Base-by-base conservation (phyloP, 2,113 vertebrate species). In the Tinamus guttatus region DNA sequence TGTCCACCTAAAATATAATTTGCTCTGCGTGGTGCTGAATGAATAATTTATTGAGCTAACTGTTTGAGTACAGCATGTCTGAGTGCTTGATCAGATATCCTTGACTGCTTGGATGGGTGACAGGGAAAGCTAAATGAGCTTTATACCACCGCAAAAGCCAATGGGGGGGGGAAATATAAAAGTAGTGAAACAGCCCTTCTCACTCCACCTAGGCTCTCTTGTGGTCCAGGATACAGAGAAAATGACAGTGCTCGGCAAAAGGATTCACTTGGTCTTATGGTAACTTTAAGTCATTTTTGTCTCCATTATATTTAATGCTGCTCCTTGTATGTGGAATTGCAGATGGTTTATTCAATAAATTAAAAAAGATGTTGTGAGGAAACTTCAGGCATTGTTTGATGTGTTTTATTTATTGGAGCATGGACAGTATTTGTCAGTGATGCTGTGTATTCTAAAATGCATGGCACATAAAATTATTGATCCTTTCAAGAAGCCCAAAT, bases 1-100 rank as follows among this genome's bases (percentile, higher is more conserved):
- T 96, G 84, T 86, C 93, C 96, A 94, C 88, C 95, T 95, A 90
- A 97, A 98, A 94, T 77, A 71, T 32, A 75, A 97, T 97, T 97
- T 98, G 59, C 94, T 96, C 88, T 89, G 81, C 43, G 30, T 93
- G 74, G 54, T 95, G 67, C 65, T 87, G 62, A 73, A 95, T 94
- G 68, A 96, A 98, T 98, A 98, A 98, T 97, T 95, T 96, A 97
- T 96, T 94, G 92, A 80, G 60, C 43, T 94, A 87, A 81, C 78
- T 85, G 87, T 88, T 96, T 89, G 93, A 93, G 90, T 86, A 60
- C 27, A 69, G 95, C 75, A 80, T 77, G 78, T 96, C 91, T 89
- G 94, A 97, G 88, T 58, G 81, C 81, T 96, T 32, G 38, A 94
- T 98, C 95, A 94, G 90, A 94, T 95, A 85, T 49, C 81, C 93